phyloP scores from a whole-genome alignment of 37 sponge, comb jelly and placozoan species.

The Beroe forskalii region DNA sequence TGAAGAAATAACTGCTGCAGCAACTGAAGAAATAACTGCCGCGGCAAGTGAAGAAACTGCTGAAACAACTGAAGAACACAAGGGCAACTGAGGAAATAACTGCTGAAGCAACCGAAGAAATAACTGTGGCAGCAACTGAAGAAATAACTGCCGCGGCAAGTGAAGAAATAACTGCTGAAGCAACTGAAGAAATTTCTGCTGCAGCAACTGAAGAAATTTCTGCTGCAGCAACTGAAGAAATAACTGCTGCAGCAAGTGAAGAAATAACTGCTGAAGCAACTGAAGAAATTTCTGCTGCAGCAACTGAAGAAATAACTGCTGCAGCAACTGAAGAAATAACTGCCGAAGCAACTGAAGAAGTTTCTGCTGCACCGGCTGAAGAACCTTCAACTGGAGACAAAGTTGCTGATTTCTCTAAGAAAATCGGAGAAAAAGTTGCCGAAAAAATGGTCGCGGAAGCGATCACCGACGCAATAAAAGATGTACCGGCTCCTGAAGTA shows the following conservation, averaged over 20 bases:
- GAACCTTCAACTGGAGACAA: neutral
- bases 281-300: conserved; percentile 9
- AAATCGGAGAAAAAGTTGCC: neutral
- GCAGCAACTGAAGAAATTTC: conserved; percentile 5
- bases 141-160: conserved; percentile 4
- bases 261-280: neutral
- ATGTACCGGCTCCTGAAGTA: too few relatives aligned
- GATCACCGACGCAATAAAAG: neutral
- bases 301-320: neutral
- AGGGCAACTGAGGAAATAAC: neutral
- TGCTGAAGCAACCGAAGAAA: conserved; percentile 1
- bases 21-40: conserved; percentile 19
- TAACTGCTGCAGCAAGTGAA: neutral
- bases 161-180: neutral
- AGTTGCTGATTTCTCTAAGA: neutral
- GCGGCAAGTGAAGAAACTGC: conserved; percentile 7
- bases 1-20: neutral
- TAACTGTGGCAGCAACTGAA: neutral
- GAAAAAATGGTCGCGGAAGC: neutral
- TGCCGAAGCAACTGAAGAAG: conserved; percentile 10
- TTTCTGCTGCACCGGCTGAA: neutral
- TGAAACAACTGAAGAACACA: too few relatives aligned
- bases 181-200: conserved; percentile 11
- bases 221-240: neutral
- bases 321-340: neutral